Evolutionary conservation across 2,888 invertebrate species (phyloP).

Genomic region (Thera obeliscata): DNA sequence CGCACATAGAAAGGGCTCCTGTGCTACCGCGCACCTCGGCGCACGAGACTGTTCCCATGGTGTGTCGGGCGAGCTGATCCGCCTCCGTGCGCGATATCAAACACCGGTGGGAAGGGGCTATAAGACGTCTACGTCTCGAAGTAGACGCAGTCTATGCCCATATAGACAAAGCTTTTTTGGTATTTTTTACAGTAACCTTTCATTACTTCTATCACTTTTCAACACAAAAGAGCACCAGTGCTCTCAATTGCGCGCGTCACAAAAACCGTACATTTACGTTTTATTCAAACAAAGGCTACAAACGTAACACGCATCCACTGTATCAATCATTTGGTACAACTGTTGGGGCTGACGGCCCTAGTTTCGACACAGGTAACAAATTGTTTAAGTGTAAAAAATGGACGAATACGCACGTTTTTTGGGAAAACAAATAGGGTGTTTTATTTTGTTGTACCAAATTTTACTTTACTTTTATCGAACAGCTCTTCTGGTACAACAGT

Average conservation of each 20-base stretch:
- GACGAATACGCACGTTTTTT: slow-evolving; percentile 1
- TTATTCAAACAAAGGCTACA: slow-evolving; percentile 9
- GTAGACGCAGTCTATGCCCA: no score
- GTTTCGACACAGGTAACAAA: slow-evolving; percentile 42
- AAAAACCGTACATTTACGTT: neutral
- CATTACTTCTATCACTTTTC: neutral
- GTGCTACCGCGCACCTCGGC: no score
- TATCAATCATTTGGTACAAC: slow-evolving; percentile 46
- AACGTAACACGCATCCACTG: slow-evolving; percentile 31
- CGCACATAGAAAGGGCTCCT: no score
- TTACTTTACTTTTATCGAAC: neutral
- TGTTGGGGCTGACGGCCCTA: slow-evolving; percentile 44
- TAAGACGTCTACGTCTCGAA: no score
- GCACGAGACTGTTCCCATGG: no score
- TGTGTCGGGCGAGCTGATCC: no score
- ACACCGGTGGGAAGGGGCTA: no score
- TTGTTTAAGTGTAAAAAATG: slow-evolving; percentile 24
- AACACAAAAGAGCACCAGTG: neutral
- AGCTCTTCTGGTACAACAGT: no score
- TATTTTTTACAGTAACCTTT: no score
- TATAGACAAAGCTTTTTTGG: no score
- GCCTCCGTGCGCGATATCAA: no score
- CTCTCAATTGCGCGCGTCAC: neutral
- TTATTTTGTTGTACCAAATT: neutral
- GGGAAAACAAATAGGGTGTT: neutral